Evolutionary conservation across 2,797 vertebrate species (phyloP), one percentile per base, ranked within the genome.

Genomic region (Momotus momota): DNA sequence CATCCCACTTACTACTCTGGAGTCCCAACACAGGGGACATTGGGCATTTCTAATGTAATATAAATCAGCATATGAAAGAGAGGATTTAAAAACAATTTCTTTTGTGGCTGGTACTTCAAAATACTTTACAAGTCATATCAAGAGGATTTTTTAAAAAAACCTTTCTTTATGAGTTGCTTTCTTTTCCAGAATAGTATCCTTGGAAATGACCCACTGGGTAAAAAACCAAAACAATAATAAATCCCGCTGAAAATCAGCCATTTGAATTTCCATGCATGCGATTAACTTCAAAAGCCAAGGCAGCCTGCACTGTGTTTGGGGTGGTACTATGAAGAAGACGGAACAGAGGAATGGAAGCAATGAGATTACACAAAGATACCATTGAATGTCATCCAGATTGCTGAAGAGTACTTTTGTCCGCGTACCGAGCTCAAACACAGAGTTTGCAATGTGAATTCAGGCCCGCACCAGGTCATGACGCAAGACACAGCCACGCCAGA

Each of bases 121-220:
- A 95, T 77, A 95, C 69, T 91, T 93, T 72, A 61, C 66, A 86
- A 79, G 80, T 71, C 45, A 54, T 88, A 88, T 81, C 84, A 85
- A 88, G 73, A 83, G 83, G 81, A 75, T 95, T 95, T 90, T 8
- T 1, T 31, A 20, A 31, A 21, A 21, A 96, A 89, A 90, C 88
- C 70, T 95, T 85, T 94, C 81, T 61, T 81, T 83, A 80, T 91
- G 82, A 96, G 80, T 70, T 90, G 74, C 86, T 93, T 96, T 97
- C n/a, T 91, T 93, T 94, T 91, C 86, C 81, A 81, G 92, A 77
- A 83, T 23, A 85, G 95, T 93, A 95, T 95, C 94, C 96, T 94
- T 97, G 94, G 96, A 96, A 97, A 97, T 97, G 95, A 95, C 89
- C 89, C 55, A 31, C 70, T 67, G 89, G 80, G 69, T 93, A 93